Evolutionary conservation across 1,140 invertebrate species (phyloP).

Genomic region (Elysia chlorotica): DNA sequence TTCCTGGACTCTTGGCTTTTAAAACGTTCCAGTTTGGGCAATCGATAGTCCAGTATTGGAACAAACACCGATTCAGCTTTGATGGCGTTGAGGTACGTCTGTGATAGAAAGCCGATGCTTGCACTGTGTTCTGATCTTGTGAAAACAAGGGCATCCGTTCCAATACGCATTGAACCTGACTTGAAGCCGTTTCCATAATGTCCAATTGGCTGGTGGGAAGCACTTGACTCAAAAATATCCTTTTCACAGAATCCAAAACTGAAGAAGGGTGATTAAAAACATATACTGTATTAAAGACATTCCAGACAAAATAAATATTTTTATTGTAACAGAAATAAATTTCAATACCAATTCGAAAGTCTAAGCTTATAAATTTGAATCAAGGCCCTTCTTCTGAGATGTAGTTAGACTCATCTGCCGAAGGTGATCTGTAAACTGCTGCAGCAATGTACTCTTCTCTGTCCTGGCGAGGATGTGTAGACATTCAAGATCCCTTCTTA

Average conservation of each 20-base stretch:
- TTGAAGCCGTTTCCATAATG: conserved; percentile 60
- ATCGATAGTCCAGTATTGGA: conserved; percentile 48
- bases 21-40: conserved; percentile 25
- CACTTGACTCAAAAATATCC: conserved; percentile 31
- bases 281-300: too few species aligned
- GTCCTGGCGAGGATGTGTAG: too few species aligned
- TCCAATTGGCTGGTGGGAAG: conserved; percentile 47
- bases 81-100: conserved; percentile 48
- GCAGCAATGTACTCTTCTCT: too few species aligned
- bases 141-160: conserved; percentile 53
- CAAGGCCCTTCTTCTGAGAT: too few species aligned
- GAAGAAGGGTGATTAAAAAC: conserved; percentile 33
- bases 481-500: too few species aligned
- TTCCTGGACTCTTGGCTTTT: conserved; percentile 20
- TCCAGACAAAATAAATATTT: too few species aligned
- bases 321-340: too few species aligned
- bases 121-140: conserved; percentile 36
- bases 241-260: conserved; percentile 60
- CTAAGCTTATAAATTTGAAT: too few species aligned
- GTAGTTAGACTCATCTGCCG: too few species aligned
- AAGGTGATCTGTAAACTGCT: too few species aligned
- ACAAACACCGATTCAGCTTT: conserved; percentile 51
- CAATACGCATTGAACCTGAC: conserved; percentile 56
- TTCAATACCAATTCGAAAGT: too few species aligned
- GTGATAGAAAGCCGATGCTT: conserved; percentile 54